A percentile compares a stretch with the other conserved stretches of the same genome.
phyloP scores from a whole-genome alignment of 2,888 invertebrate species.

The Brachynemurus nebulosus region DNA sequence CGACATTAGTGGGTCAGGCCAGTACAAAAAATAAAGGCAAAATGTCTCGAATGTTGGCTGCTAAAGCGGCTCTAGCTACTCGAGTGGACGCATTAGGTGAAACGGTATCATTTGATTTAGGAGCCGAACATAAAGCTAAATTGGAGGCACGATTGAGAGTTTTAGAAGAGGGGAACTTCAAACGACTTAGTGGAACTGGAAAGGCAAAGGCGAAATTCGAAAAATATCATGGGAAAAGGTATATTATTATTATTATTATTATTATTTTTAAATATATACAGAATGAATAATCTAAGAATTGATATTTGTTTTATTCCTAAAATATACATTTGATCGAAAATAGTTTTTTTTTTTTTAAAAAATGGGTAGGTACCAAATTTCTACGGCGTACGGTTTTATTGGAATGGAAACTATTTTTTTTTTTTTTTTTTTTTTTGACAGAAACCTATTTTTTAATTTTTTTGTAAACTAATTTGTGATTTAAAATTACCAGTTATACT shows the following conservation, averaged over 20 bases:
- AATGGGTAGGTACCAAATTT: too few species aligned
- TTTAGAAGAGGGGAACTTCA: constrained; percentile 74
- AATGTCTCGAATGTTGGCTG: constrained; percentile 91
- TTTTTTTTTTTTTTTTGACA: too few species aligned
- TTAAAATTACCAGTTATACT: too few species aligned
- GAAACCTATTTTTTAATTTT: too few species aligned
- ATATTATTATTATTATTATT: constrained; percentile 13
- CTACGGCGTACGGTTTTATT: too few species aligned
- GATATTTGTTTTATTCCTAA: too few species aligned
- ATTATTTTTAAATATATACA: too few species aligned
- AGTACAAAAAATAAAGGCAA: constrained; percentile 86
- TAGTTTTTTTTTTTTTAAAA: too few species aligned
- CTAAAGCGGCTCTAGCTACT: constrained; percentile 85
- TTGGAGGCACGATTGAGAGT: constrained; percentile 66
- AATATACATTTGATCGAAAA: too few species aligned
- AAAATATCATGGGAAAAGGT: constrained; percentile 77
- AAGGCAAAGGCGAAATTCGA: constrained; percentile 84
- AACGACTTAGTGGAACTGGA: constrained; percentile 74
- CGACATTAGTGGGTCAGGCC: constrained; percentile 81
- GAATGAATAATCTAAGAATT: too few species aligned
- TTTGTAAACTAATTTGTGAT: too few species aligned
- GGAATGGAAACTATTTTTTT: too few species aligned
- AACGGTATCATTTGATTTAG: constrained; percentile 67
- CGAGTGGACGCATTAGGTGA: constrained; percentile 95
- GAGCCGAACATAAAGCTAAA: constrained; percentile 79